A percentile compares a stretch with the other conserved stretches of the same genome.
Evolutionary conservation across 2,888 invertebrate species (phyloP).

Genomic region (Rhogogaster chlorosoma): DNA sequence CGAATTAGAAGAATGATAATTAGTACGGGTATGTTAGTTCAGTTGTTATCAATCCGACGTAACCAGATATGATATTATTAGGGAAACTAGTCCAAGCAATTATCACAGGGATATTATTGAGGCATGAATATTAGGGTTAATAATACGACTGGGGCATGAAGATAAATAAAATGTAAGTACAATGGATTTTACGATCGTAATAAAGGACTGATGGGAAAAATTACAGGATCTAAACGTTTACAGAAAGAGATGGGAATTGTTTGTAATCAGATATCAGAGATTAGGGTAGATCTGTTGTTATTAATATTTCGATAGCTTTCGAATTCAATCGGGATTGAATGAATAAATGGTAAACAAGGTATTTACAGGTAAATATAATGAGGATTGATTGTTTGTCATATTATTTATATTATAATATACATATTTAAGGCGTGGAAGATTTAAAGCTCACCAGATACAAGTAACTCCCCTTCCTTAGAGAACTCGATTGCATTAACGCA

Average conservation of each 20-base stretch:
- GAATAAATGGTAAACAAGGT: background rate
- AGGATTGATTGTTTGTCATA: background rate
- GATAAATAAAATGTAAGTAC: background rate
- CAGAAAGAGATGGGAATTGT: background rate
- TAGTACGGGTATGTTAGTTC: background rate
- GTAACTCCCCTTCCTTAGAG: constrained; percentile 91
- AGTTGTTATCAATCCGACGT: background rate
- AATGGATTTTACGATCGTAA: background rate
- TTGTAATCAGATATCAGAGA: background rate
- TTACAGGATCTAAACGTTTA: background rate
- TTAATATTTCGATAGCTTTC: background rate
- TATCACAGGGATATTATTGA: background rate
- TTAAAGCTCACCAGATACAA: constrained; percentile 88
- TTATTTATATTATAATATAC: background rate
- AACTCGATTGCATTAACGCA: constrained; percentile 98
- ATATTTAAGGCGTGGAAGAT: constrained; percentile 5
- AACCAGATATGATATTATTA: background rate
- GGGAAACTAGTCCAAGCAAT: background rate
- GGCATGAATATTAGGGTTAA: background rate
- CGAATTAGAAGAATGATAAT: background rate
- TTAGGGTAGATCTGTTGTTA: background rate
- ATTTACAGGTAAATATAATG: background rate
- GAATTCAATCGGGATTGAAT: background rate
- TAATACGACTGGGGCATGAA: background rate
- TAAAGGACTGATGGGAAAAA: background rate